Evolutionary conservation across 2,888 invertebrate genomes (phyloP).

Genomic region (Ochropacha duplaris): DNA sequence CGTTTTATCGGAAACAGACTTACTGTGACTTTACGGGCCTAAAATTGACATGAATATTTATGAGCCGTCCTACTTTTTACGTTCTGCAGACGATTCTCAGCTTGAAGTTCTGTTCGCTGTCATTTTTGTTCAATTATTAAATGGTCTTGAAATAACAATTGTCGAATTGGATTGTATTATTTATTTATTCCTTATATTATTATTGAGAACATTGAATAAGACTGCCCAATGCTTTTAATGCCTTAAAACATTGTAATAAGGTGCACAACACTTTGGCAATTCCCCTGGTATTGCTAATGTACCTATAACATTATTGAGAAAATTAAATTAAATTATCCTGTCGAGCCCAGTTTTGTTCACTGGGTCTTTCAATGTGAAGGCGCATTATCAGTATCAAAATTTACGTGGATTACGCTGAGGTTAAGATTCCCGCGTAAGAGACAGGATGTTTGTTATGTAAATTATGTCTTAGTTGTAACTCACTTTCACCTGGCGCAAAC

Average conservation of each 20-base stretch:
- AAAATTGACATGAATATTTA: slow-evolving; percentile 79
- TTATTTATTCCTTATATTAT: neutral
- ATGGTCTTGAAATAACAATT: slow-evolving; percentile 27
- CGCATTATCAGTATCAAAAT: too few relatives aligned
- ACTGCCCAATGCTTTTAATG: too few relatives aligned
- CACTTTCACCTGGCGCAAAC: slow-evolving; percentile 30
- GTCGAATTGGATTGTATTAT: neutral
- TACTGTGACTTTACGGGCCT: slow-evolving; percentile 72
- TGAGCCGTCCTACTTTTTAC: slow-evolving; percentile 64
- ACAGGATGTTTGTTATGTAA: slow-evolving; percentile 10
- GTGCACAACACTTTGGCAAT: too few relatives aligned
- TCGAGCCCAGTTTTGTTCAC: too few relatives aligned
- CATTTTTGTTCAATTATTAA: slow-evolving; percentile 27
- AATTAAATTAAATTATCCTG: too few relatives aligned
- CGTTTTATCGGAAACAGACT: slow-evolving; percentile 76
- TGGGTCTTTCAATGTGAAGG: too few relatives aligned
- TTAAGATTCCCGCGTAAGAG: neutral
- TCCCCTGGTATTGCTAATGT: too few relatives aligned
- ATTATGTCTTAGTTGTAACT: slow-evolving; percentile 25
- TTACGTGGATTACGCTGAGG: too few relatives aligned
- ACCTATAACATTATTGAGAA: too few relatives aligned
- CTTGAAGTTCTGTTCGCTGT: slow-evolving; percentile 26
- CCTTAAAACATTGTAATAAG: too few relatives aligned
- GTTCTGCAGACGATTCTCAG: slow-evolving; percentile 49
- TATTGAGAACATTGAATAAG: too few relatives aligned